phyloP scores from a whole-genome alignment of 2,888 invertebrate species.

The Pollenia labialis region DNA sequence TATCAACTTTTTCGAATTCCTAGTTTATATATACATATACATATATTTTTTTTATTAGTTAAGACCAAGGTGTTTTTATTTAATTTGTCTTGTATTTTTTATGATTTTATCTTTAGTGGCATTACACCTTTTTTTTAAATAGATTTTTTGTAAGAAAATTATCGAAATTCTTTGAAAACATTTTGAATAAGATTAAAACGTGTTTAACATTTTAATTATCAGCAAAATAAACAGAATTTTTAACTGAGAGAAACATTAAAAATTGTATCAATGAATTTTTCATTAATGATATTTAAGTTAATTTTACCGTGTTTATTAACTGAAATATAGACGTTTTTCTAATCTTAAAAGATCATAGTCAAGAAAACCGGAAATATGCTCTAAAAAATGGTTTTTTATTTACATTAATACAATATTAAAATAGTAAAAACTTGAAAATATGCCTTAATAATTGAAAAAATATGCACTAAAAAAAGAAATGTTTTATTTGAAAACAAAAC shows the following conservation, averaged over 20 bases:
- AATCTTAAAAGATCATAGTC: neutral
- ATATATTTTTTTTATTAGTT: conserved; percentile 66
- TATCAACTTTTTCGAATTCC: conserved; percentile 40
- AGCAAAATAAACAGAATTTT: conserved; percentile 25
- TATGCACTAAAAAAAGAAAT: no score
- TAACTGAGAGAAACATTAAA: neutral
- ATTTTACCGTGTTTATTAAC: neutral
- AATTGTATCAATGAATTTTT: conserved; percentile 60
- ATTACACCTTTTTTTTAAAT: conserved; percentile 64
- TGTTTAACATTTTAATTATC: conserved; percentile 72
- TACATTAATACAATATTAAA: no score
- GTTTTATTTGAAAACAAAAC: no score
- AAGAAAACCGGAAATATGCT: conserved; percentile 4
- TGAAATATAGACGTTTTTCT: neutral
- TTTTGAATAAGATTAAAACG: conserved; percentile 71
- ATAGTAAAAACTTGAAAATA: no score
- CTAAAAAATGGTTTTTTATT: no score
- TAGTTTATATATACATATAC: neutral
- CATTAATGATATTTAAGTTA: conserved; percentile 54
- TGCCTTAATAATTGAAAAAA: no score
- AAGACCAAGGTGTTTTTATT: conserved; percentile 74
- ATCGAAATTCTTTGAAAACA: conserved; percentile 68
- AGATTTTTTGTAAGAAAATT: conserved; percentile 55
- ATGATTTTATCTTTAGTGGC: conserved; percentile 67
- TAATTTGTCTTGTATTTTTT: conserved; percentile 69